Evolutionary conservation across 2,888 invertebrate species (phyloP).

Genomic region (Lasioglossum morio): DNA sequence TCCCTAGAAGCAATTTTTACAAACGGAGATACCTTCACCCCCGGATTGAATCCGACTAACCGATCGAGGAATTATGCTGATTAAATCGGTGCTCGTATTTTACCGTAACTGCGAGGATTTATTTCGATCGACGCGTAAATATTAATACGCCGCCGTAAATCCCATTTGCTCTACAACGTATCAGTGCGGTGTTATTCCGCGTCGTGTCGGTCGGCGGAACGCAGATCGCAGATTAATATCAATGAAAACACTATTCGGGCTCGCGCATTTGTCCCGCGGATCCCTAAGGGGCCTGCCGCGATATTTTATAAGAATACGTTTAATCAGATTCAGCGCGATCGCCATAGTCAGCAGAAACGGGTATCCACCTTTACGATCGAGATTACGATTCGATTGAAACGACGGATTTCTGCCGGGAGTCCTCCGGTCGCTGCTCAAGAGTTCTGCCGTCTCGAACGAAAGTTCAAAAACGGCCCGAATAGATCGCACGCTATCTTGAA

Average conservation of each 20-base stretch:
- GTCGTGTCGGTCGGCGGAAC: constrained; percentile 14
- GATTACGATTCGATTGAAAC: constrained; percentile 37
- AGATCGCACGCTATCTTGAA: constrained; percentile 21
- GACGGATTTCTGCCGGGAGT: constrained; percentile 10
- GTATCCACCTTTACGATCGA: constrained; percentile 7
- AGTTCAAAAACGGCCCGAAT: constrained; percentile 24
- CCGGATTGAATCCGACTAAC: constrained; percentile 16
- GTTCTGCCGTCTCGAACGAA: constrained; percentile 21
- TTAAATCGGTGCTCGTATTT: constrained; percentile 37
- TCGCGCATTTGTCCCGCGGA: constrained; percentile 1
- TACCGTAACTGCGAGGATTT: constrained; percentile 40
- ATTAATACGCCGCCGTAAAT: constrained; percentile 51
- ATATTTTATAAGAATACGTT: constrained; percentile 6
- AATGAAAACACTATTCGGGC: constrained; percentile 19
- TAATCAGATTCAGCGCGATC: constrained; percentile 5
- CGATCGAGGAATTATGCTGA: constrained; percentile 55
- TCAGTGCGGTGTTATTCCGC: constrained; percentile 43
- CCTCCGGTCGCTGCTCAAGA: neutral
- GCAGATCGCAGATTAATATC: constrained; percentile 43
- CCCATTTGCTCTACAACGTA: constrained; percentile 48
- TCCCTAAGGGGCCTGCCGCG: constrained; percentile 20
- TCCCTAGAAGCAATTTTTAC: constrained; percentile 8
- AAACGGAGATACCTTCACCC: constrained; percentile 11
- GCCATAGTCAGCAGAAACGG: neutral
- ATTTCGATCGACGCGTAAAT: constrained; percentile 51